phyloP scores from a whole-genome alignment of 2,888 invertebrate species.

The Perizoma affinitatum region DNA sequence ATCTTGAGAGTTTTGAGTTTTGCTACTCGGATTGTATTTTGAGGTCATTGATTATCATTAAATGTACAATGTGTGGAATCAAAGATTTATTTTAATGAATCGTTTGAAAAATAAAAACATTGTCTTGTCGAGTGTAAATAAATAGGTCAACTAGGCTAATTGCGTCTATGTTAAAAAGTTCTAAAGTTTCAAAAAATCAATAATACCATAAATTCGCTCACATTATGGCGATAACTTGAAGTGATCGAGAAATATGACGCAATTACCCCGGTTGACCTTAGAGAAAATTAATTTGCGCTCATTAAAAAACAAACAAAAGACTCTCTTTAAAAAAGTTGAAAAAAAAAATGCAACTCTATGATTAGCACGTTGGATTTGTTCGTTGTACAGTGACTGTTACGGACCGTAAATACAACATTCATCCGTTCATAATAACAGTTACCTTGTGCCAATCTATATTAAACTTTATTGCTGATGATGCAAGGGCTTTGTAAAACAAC shows the following conservation, averaged over 20 bases:
- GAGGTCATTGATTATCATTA: constrained; percentile 2
- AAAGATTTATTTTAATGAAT: not conserved
- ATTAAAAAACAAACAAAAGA: constrained; percentile 72
- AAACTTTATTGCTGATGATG: constrained; percentile 44
- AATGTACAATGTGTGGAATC: not conserved
- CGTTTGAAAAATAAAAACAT: not conserved
- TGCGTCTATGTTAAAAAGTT: too few relatives aligned
- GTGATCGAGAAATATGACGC: too few relatives aligned
- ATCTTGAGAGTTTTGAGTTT: constrained; percentile 4
- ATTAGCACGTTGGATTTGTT: constrained; percentile 48
- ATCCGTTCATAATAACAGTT: constrained; percentile 67
- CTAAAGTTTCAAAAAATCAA: too few relatives aligned
- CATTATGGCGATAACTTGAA: too few relatives aligned
- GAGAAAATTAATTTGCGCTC: constrained; percentile 21
- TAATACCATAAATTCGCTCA: too few relatives aligned
- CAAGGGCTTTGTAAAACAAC: constrained; percentile 40
- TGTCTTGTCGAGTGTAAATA: too few relatives aligned
- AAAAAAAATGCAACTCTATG: constrained; percentile 50
- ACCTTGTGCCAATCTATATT: constrained; percentile 44
- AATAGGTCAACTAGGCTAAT: too few relatives aligned
- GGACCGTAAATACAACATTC: constrained; percentile 61
- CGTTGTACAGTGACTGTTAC: constrained; percentile 71
- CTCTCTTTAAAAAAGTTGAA: constrained; percentile 55
- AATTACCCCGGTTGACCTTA: too few relatives aligned
- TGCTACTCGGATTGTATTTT: not conserved